Evolutionary conservation across 2,113 vertebrate species (phyloP).

Genomic region (Percina caprodes): DNA sequence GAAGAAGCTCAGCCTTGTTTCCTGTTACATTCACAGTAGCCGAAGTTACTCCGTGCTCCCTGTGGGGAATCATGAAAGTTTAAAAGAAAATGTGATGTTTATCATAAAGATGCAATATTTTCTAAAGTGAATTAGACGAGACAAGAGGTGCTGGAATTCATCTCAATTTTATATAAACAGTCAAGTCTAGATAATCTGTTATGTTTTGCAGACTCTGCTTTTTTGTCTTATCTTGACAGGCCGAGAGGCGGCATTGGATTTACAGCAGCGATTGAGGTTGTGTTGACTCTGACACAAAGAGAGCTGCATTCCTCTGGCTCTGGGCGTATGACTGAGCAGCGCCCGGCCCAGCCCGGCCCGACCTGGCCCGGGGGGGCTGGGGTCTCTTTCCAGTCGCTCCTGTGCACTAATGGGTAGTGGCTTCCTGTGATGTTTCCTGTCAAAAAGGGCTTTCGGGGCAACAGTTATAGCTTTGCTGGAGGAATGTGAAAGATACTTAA

Average conservation of each 20-base stretch:
- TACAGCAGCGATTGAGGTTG: constrained; percentile 2
- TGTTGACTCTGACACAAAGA: constrained; percentile 52
- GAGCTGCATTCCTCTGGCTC: constrained; percentile 47
- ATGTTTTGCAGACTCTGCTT: constrained; percentile 2
- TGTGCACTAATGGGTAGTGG: constrained; percentile 54
- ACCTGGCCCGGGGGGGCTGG: constrained; percentile 19
- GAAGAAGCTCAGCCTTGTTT: constrained; percentile 9
- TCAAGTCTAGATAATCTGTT: not conserved
- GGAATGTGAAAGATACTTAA: constrained; percentile 40
- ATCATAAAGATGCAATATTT: constrained; percentile 21
- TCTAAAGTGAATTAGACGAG: not conserved
- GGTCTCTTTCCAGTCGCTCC: constrained; percentile 48
- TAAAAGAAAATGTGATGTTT: not conserved
- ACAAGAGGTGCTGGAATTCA: constrained; percentile 12
- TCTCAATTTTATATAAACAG: constrained; percentile 15
- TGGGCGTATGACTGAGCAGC: constrained; percentile 12
- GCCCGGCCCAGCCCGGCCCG: not conserved
- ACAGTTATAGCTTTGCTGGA: constrained; percentile 16
- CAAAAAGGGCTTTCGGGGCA: constrained; percentile 22
- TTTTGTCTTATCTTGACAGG: not conserved
- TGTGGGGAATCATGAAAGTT: not conserved
- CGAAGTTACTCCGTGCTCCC: not conserved
- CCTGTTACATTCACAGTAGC: not conserved
- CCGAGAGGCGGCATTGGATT: constrained; percentile 18
- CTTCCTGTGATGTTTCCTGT: constrained; percentile 76